Evolutionary conservation across 2,888 invertebrate genomes (phyloP).

Genomic region (Lasioglossum oenotherae): DNA sequence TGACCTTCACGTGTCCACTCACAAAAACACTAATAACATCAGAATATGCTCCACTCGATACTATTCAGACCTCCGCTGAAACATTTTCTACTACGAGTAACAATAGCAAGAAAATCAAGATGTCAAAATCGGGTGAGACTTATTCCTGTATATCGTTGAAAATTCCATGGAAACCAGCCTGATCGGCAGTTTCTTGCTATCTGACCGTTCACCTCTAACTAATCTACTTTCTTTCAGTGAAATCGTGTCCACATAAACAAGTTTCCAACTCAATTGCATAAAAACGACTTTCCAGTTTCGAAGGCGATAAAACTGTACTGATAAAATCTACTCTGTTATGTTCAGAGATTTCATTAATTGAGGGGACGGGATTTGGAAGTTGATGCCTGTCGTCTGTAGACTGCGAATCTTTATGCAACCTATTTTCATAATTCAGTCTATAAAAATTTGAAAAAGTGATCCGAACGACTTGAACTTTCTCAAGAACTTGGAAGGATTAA

Average conservation of each 20-base stretch:
- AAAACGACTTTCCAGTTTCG: background rate
- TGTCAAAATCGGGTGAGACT: too few relatives aligned
- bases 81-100: too few relatives aligned
- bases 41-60: too few relatives aligned
- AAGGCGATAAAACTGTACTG: background rate
- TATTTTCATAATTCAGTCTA: too few relatives aligned
- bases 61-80: too few relatives aligned
- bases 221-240: constrained; percentile 48
- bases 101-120: too few relatives aligned
- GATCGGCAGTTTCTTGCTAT: background rate
- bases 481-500: too few relatives aligned
- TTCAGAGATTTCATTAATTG: background rate
- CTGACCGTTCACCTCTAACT: constrained; percentile 17
- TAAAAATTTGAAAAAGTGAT: too few relatives aligned
- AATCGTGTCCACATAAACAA: background rate
- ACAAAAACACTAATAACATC: too few relatives aligned
- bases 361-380: background rate
- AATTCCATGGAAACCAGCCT: constrained; percentile 6
- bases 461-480: too few relatives aligned
- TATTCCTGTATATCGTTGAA: background rate
- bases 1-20: too few relatives aligned
- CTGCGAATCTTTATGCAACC: background rate
- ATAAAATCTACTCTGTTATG: background rate
- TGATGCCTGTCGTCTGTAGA: background rate
- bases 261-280: background rate